These are phyloP conservation scores for Penaeus monodon DNA, from an alignment of 2,888 invertebrate genomes.

Conservation along the genomic window DNA sequence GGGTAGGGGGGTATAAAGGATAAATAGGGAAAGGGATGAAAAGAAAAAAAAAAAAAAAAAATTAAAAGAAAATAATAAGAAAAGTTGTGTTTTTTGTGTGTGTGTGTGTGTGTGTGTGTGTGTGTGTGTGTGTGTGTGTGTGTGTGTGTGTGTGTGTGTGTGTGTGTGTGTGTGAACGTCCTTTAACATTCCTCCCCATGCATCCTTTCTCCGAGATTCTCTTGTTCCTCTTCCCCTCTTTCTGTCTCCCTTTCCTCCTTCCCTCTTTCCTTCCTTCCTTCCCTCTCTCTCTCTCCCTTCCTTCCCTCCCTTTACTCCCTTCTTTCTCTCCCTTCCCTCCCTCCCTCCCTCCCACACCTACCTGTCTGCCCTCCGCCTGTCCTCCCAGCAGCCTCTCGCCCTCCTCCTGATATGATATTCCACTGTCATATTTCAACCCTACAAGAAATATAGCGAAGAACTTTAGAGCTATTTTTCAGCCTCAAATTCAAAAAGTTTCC, in stretches of 20 bases:
- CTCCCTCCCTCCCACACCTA: neutral
- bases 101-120: too few relatives aligned
- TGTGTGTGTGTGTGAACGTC: too few relatives aligned
- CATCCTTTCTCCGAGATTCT: too few relatives aligned
- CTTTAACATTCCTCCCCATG: too few relatives aligned
- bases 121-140: too few relatives aligned
- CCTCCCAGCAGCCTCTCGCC: neutral
- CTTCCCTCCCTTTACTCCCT: neutral
- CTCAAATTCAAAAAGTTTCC: slow-evolving; percentile 36
- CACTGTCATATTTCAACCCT: neutral
- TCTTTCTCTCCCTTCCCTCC: neutral
- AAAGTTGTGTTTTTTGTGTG: too few relatives aligned
- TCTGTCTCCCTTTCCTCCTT: neutral
- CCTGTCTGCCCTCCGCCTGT: neutral
- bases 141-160: too few relatives aligned
- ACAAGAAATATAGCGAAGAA: neutral
- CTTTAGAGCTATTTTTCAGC: slow-evolving; percentile 36
- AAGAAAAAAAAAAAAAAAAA: too few relatives aligned
- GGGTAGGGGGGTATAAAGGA: too few relatives aligned
- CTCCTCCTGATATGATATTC: neutral
- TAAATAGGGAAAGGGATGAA: too few relatives aligned
- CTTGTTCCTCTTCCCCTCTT: neutral
- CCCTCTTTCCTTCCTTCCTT: neutral
- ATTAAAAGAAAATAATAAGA: too few relatives aligned
- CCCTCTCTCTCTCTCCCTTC: neutral